These are phyloP conservation scores for Chascanopsetta lugubris DNA, from an alignment of 2,113 vertebrate species.

Conservation along the genomic window DNA sequence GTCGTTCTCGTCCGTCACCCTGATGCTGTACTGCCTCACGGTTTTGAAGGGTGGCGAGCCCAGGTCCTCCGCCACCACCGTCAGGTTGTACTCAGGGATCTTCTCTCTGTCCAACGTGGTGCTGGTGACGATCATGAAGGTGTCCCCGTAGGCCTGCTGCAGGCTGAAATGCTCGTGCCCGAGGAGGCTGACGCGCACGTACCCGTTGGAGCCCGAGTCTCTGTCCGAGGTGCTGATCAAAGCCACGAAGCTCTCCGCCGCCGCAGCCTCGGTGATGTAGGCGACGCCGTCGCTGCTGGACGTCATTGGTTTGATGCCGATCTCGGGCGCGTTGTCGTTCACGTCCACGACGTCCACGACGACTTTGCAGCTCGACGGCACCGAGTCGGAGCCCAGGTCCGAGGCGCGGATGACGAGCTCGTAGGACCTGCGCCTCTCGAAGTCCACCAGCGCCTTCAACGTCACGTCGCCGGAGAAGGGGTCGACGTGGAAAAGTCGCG, in stretches of 20 bases:
- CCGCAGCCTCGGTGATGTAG: constrained; percentile 82
- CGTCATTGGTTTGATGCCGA: constrained; percentile 82
- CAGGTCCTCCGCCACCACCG: constrained; percentile 80
- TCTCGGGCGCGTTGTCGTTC: constrained; percentile 82
- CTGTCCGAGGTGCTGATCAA: constrained; percentile 82
- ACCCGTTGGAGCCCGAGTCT: constrained; percentile 82
- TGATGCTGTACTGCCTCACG: constrained; percentile 76
- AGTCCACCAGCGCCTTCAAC: constrained; percentile 74
- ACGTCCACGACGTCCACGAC: constrained; percentile 79
- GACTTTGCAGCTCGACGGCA: constrained; percentile 74
- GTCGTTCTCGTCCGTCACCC: constrained; percentile 82
- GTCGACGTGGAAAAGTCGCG: constrained; percentile 76
- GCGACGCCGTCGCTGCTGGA: constrained; percentile 78
- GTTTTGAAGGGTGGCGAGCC: constrained; percentile 80
- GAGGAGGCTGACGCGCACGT: constrained; percentile 76
- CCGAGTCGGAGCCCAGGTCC: constrained; percentile 68
- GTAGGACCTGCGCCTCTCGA: constrained; percentile 73
- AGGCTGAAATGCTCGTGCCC: constrained; percentile 81
- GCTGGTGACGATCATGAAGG: constrained; percentile 80
- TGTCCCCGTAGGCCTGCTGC: constrained; percentile 81
- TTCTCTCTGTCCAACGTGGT: constrained; percentile 77
- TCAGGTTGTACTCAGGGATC: constrained; percentile 81
- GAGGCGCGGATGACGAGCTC: constrained; percentile 76
- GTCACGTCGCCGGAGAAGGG: constrained; percentile 73
- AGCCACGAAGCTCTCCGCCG: constrained; percentile 81